Percentiles rank a stretch among this genome's conserved stretches.
These are phyloP conservation scores for Tridacna crocea DNA, from an alignment of 2,888 invertebrate genomes.

Conservation along the genomic window DNA sequence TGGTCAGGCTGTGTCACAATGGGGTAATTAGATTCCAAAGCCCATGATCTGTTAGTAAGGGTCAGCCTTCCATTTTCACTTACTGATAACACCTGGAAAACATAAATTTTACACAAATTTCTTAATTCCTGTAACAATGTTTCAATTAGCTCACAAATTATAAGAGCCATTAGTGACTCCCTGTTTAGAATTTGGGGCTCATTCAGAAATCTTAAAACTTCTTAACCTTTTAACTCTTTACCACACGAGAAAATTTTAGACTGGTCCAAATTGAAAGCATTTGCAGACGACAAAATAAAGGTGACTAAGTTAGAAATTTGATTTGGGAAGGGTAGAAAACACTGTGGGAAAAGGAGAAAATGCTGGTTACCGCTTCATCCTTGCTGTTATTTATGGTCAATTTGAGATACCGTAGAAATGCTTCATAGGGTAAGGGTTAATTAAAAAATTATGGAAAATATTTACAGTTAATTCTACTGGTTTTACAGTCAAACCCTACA, in stretches of 20 bases:
- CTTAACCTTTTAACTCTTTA: neutral
- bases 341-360: constrained; percentile 9
- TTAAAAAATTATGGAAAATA: no score
- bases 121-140: neutral
- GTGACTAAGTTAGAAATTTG: neutral
- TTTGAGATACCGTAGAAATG: no score
- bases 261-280: neutral
- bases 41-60: neutral
- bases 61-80: neutral
- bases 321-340: neutral
- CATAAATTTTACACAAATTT: neutral
- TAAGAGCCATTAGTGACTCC: no score
- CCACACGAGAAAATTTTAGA: neutral
- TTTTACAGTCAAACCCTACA: no score
- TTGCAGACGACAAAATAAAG: neutral
- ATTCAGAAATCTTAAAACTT: no score
- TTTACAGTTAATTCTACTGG: no score
- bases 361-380: neutral
- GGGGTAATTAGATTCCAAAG: neutral
- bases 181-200: no score
- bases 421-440: no score
- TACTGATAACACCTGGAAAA: neutral
- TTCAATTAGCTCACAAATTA: no score
- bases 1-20: neutral
- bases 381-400: no score